Conservation (phyloP, 2,888 invertebrate species). For the Nebria brevicollis region DNA sequence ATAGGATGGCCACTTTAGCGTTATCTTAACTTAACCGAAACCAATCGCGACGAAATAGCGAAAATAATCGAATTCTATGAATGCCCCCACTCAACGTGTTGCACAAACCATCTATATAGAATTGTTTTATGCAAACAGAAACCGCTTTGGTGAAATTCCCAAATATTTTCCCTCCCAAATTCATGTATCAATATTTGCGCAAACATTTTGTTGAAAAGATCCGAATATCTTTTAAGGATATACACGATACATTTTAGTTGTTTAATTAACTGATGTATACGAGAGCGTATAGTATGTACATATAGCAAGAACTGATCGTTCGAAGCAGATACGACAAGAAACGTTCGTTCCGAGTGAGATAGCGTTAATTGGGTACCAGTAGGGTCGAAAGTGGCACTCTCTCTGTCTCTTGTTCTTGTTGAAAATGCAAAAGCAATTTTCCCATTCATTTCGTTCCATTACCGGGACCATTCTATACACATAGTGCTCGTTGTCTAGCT, state of each 20-base stretch:
- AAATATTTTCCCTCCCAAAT: no score
- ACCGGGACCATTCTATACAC: conserved; percentile 23
- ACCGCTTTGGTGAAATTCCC: no score
- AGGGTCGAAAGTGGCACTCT: conserved; percentile 31
- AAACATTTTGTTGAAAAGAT: no score
- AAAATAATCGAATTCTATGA: neutral
- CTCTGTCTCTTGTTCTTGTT: conserved; percentile 22
- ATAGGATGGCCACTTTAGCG: neutral
- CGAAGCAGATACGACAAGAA: neutral
- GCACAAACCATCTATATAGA: neutral
- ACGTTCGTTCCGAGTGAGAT: neutral
- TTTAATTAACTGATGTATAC: neutral
- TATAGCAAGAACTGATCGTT: neutral
- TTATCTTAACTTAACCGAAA: neutral
- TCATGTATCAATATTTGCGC: no score
- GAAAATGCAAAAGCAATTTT: conserved; percentile 44
- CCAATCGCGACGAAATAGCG: neutral
- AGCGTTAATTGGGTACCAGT: neutral
- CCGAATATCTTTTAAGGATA: no score
- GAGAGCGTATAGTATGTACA: neutral
- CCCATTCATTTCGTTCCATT: conserved; percentile 43
- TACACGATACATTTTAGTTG: neutral
- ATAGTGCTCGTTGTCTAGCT: conserved; percentile 7
- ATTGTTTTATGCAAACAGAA: no score
- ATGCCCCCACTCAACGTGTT: neutral